Base-by-base conservation (phyloP, 2,888 invertebrate species). In the Troides aeacus region DNA sequence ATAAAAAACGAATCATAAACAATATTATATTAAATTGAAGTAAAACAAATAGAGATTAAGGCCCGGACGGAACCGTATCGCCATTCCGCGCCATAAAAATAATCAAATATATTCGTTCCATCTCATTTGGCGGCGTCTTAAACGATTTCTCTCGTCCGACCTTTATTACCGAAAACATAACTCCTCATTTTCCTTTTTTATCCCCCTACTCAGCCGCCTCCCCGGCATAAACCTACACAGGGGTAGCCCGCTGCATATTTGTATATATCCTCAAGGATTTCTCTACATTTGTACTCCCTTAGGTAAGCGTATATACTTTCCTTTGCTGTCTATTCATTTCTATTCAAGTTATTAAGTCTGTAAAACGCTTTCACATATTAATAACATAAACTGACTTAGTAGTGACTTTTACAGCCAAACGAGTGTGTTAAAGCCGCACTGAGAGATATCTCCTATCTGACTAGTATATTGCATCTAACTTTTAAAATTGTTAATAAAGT, bases 21-120 rank as follows among this genome's bases (percentile, higher is more conserved):
- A 83, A 82, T 84, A 82, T 81, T 79, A 83, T 84, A 89, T 88
- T 85, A 88, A 87, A 88, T 81, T 86, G 78, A 79, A 86, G 83
- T 89, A 89, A 88, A 91, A 90, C 88, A 90, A 90, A 92, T 86
- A 90, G 82, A 87, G 85, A 89, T 91, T 89, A 89, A 83, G 83
- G 77, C 80, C 82, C 83, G 78, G 80, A 78, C 84, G 83, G 80
- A 76, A 77, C 81, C 84, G 87, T 89, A 90, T 88, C 87, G 89
- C 92, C 87, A 91, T 90, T 90, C 86, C 85, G 79, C 81, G 85
- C 89, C 90, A 90, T 92, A 92, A 92, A 92, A 91, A 90, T 92
- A 92, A 92, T 92, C 91, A 91, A 92, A 92, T 91, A 89, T 92
- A 92, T 92, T 90, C 89, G 91, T 92, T 92, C 91, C 92, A 89